A percentile compares a stretch with the other conserved stretches of the same genome.
Conservation (phyloP, 2,888 invertebrate genomes). For the Elysia crispata region DNA sequence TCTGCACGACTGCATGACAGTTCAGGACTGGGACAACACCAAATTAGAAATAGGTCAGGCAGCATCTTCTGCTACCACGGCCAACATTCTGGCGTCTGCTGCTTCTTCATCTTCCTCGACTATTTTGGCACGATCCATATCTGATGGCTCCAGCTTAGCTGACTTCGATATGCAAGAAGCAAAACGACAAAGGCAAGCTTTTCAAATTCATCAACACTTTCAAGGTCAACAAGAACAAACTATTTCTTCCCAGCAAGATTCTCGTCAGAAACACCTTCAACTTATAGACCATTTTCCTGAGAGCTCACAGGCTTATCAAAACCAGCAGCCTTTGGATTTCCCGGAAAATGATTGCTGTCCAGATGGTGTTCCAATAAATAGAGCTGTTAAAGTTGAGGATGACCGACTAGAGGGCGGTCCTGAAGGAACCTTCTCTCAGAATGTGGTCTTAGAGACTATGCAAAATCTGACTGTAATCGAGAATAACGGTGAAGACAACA, state of each 20-base stretch:
- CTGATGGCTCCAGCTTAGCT: too few relatives aligned
- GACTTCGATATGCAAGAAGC: too few relatives aligned
- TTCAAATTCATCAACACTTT: too few relatives aligned
- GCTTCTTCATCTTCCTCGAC: too few relatives aligned
- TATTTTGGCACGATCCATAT: too few relatives aligned
- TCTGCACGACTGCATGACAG: constrained; percentile 48
- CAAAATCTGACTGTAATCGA: constrained; percentile 22
- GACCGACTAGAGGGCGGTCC: constrained; percentile 21
- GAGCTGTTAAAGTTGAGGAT: constrained; percentile 41
- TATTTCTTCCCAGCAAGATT: too few relatives aligned
- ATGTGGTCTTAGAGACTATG: constrained; percentile 42
- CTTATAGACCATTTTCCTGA: background rate
- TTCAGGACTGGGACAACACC: constrained; percentile 45
- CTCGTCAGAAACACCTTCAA: background rate
- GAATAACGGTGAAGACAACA: too few relatives aligned
- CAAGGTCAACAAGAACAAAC: too few relatives aligned
- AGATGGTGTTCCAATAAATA: constrained; percentile 31
- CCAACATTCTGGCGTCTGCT: background rate
- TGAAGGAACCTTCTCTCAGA: background rate
- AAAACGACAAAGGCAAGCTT: too few relatives aligned
- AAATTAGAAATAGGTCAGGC: constrained; percentile 3
- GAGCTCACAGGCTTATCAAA: too few relatives aligned
- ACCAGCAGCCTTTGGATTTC: constrained; percentile 5
- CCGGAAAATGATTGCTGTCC: background rate
- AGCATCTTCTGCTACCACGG: background rate